Percentiles rank a stretch among this genome's conserved stretches.
phyloP scores from a whole-genome alignment of 1,140 invertebrate genomes.

The Tenebrio molitor region DNA sequence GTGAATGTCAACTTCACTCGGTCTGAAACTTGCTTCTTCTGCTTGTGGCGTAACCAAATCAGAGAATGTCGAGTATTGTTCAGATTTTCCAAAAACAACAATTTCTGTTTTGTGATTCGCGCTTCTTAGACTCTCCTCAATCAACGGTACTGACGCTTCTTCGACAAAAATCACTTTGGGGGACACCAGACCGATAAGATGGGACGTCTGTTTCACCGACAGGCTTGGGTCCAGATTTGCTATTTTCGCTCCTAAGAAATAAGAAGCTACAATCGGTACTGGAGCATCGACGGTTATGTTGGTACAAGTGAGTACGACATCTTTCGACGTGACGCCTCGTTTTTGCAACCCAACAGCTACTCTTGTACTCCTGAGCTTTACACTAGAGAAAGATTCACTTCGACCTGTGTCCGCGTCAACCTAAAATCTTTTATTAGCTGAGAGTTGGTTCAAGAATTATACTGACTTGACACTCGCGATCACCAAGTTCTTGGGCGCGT shows the following conservation, averaged over 20 bases:
- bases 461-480: constrained; percentile 50
- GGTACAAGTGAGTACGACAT: constrained; percentile 34
- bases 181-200: constrained; percentile 52
- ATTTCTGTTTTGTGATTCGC: constrained; percentile 49
- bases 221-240: constrained; percentile 55
- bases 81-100: constrained; percentile 49
- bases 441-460: no score
- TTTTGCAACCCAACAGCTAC: constrained; percentile 22
- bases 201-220: constrained; percentile 44
- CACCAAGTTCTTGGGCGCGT: constrained; percentile 23
- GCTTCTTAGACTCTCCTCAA: constrained; percentile 47
- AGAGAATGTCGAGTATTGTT: constrained; percentile 44
- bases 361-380: constrained; percentile 17
- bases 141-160: constrained; percentile 44
- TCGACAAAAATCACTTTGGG: constrained; percentile 60
- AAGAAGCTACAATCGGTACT: constrained; percentile 19
- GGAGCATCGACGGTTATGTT: constrained; percentile 25
- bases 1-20: constrained; percentile 50
- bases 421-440: no score
- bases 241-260: constrained; percentile 34
- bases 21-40: constrained; percentile 57
- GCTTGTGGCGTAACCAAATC: constrained; percentile 47
- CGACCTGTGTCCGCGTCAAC: not conserved
- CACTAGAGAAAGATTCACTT: constrained; percentile 17
- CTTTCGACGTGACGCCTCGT: constrained; percentile 23